Evolutionary conservation across 2,888 invertebrate species (phyloP).

Genomic region (Microctonus aethiopoides): DNA sequence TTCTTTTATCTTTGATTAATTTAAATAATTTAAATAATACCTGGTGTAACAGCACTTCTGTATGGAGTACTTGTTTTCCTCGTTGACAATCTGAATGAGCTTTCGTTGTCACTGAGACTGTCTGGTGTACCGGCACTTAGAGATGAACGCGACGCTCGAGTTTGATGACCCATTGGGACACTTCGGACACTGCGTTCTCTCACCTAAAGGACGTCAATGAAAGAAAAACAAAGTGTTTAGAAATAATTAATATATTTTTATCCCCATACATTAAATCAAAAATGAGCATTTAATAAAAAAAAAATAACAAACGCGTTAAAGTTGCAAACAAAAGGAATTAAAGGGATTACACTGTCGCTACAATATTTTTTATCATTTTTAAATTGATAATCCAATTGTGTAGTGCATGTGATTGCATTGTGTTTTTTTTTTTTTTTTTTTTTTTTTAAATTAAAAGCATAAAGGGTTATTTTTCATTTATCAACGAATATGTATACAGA

Average conservation of each 20-base stretch:
- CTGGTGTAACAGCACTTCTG: constrained; percentile 80
- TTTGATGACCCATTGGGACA: constrained; percentile 86
- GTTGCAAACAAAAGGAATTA: constrained; percentile 1
- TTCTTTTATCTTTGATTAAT: too few species aligned
- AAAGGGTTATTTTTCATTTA: neutral
- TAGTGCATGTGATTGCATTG: constrained; percentile 20
- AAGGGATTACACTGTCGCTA: constrained; percentile 17
- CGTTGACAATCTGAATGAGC: constrained; percentile 77
- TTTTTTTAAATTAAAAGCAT: constrained; percentile 2
- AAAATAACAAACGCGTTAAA: constrained; percentile 3
- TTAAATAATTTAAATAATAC: too few species aligned
- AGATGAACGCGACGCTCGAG: constrained; percentile 80
- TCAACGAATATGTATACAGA: neutral
- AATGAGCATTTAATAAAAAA: too few species aligned
- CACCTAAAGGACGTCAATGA: constrained; percentile 73
- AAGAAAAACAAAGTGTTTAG: neutral
- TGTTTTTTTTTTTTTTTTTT: too few species aligned
- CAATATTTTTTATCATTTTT: neutral
- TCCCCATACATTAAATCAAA: too few species aligned
- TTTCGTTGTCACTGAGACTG: constrained; percentile 89
- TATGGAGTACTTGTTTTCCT: constrained; percentile 75
- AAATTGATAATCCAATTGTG: neutral
- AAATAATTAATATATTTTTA: too few species aligned
- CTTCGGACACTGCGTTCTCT: constrained; percentile 92
- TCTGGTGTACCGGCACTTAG: constrained; percentile 90